A percentile compares a stretch with the other conserved stretches of the same genome.
Conservation (phyloP, 2,797 vertebrate species). For the Intellagama lesueurii region DNA sequence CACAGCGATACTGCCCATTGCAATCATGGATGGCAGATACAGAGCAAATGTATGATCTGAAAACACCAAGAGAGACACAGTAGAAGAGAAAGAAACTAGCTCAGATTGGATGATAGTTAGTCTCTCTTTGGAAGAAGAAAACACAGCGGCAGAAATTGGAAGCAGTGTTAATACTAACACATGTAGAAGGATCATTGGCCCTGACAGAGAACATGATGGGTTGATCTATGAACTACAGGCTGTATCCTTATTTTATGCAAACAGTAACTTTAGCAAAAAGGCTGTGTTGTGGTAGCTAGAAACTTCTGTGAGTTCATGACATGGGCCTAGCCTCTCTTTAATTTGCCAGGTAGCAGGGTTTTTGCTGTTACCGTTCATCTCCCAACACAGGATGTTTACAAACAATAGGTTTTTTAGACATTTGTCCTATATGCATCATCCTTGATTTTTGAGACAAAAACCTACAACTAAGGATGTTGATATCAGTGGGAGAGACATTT, state of each 20-base stretch:
- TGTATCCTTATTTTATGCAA: not conserved
- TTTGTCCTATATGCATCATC: rapidly evolving
- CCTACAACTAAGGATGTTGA: rapidly evolving
- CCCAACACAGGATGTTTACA: not conserved
- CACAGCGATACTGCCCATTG: slow-evolving; percentile 80
- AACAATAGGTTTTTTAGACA: not conserved
- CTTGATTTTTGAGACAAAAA: not conserved
- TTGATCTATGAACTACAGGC: not conserved
- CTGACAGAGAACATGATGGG: not conserved
- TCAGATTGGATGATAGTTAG: not conserved
- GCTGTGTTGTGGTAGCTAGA: not conserved
- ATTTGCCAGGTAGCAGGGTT: not conserved
- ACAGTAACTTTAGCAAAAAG: not conserved
- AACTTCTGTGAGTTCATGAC: not conserved
- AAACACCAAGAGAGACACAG: not conserved
- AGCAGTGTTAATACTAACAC: not conserved
- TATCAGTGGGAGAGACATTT: too few species aligned
- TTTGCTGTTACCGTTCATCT: not conserved
- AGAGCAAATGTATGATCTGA: slow-evolving; percentile 82
- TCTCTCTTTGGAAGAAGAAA: not conserved
- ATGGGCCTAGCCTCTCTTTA: rapidly evolving
- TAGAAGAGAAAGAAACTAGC: rapidly evolving
- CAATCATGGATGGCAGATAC: slow-evolving; percentile 83
- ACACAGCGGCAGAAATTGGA: not conserved
- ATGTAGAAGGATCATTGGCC: not conserved